Base-by-base conservation (phyloP, 2,888 invertebrate species). In the Cenopis cana region DNA sequence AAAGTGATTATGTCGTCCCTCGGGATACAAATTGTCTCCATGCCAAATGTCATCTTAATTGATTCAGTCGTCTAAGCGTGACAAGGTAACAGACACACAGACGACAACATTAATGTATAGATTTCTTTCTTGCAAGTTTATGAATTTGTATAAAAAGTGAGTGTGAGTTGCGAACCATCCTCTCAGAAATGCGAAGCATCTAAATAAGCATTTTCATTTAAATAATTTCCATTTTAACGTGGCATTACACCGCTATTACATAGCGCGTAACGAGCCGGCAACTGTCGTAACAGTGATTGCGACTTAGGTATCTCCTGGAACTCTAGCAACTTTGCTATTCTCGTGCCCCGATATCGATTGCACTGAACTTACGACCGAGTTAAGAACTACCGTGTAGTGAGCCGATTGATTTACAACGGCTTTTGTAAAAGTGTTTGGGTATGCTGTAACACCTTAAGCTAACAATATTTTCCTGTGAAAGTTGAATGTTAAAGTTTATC, bases 311-410 rank as follows among this genome's bases (percentile, higher is more conserved):
- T 72, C 74, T 66, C 62, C 14, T 11, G 41, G 57, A 74, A 74
- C 74, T 60, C 62, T 12, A 38, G 54, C 50, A 74, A 74, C 74
- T 64, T 66, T n/a, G 73, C 67, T 55, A 68, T 72, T 74, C 74
- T 62, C 67, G 73, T 71, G 68, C 56, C 66, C 57, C 49, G 65
- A 49, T 74, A 61, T 67, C 69, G 61, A 70, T 72, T 55, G 41
- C 60, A n/a, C 36, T 61, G 38, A 56, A 20, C 61, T 67, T 29
- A 54, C 66, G 65, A 50, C 38, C 55, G 41, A 56, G 66, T 70
- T 41, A 36, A 70, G 60, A 8, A 55, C 17, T n/a, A 66, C 59
- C 18, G n/a, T n/a, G n/a, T n/a, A 24, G 68, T 8, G 14, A 46
- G 49, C n/a, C 52, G 17, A 60, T 54, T 60, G 68, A 66, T 52